Conservation (phyloP, 23 tunicate genomes). For the Trididemnum clinides region DNA sequence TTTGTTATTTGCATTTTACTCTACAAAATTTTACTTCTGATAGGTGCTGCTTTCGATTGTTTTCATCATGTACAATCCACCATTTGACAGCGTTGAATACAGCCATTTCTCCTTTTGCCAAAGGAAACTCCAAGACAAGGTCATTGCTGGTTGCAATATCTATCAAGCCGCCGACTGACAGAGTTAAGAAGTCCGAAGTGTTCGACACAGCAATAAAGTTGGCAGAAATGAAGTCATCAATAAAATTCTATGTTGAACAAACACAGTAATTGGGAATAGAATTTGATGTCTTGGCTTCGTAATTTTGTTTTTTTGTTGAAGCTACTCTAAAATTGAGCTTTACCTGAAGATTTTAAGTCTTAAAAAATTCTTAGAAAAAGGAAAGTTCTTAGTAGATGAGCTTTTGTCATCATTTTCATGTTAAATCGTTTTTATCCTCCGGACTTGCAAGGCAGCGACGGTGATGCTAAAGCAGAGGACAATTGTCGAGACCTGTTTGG, state of each 20-base stretch:
- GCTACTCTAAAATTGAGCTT: no score
- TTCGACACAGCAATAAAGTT: constrained; percentile 52
- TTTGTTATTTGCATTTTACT: no score
- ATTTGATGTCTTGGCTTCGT: no score
- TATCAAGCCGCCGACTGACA: constrained; percentile 47
- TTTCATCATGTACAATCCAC: constrained; percentile 72
- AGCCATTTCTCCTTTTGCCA: constrained; percentile 70
- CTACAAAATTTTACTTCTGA: no score
- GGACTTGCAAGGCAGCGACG: no score
- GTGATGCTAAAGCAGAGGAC: no score
- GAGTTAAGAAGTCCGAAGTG: constrained; percentile 52
- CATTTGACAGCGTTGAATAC: constrained; percentile 63
- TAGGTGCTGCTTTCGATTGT: constrained; percentile 61
- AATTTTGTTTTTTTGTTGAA: no score
- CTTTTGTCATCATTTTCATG: no score
- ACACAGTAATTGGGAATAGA: no score
- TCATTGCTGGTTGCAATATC: constrained; percentile 55
- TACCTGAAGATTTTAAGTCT: neutral
- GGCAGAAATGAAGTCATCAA: constrained; percentile 28
- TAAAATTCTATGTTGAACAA: constrained; percentile 24
- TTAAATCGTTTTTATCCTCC: no score
- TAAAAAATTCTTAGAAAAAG: neutral
- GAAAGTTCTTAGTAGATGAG: no score
- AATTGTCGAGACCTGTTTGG: no score
- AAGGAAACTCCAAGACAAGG: constrained; percentile 55